A percentile compares a stretch with the other conserved stretches of the same genome.
Conservation (phyloP, 2,113 vertebrate genomes). For the Gallinago jamesoni region DNA sequence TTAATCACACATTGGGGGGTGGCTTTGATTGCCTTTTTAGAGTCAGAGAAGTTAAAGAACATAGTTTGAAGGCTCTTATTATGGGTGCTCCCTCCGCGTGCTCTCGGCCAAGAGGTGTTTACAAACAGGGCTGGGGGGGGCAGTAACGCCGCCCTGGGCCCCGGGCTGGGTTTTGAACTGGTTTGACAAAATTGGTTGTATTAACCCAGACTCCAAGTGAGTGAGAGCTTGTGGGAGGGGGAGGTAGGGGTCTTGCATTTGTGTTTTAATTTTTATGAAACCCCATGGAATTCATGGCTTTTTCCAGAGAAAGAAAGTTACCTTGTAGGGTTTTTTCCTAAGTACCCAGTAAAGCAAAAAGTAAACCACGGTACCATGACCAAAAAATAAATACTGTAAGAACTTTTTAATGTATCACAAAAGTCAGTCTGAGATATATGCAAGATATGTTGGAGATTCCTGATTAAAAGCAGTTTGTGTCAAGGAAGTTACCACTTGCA, state of each 20-base stretch:
- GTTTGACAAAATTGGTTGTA: background rate
- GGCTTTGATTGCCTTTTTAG: constrained; percentile 68
- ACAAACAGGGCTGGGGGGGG: background rate
- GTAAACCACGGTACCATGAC: background rate
- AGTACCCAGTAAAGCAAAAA: background rate
- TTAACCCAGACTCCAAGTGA: background rate
- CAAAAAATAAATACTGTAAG: background rate
- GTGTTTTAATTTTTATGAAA: constrained; percentile 26
- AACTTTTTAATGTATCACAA: constrained; percentile 16
- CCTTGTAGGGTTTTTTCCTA: background rate
- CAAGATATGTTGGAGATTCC: constrained; percentile 58
- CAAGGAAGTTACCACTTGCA: constrained; percentile 73
- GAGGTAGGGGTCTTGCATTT: background rate
- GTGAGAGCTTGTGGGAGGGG: background rate
- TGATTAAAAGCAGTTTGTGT: constrained; percentile 74
- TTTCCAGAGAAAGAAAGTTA: background rate
- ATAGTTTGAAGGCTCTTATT: background rate
- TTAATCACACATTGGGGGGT: constrained; percentile 65
- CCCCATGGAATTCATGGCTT: background rate
- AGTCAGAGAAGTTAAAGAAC: constrained; percentile 59
- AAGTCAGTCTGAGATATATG: constrained; percentile 30
- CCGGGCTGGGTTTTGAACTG: background rate
- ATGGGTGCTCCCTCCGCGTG: background rate
- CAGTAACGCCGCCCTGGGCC: background rate
- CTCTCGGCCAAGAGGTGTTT: constrained; percentile 2